A percentile compares a stretch with the other conserved stretches of the same genome.
Evolutionary conservation across 1,140 invertebrate species (phyloP).

Genomic region (Drosophila fuyamai): DNA sequence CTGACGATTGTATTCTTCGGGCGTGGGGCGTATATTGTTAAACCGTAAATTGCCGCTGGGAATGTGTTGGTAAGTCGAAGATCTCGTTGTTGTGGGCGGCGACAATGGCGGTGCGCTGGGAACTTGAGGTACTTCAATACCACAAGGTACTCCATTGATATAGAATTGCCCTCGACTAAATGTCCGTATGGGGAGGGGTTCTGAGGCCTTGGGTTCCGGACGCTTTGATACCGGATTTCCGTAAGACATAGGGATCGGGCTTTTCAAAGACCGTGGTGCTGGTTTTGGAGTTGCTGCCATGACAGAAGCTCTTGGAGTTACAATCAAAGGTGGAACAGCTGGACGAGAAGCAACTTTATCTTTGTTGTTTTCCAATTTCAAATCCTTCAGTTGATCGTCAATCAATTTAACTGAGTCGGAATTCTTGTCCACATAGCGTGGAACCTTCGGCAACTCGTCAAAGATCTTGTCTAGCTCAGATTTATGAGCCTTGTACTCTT

Average conservation of each 20-base stretch:
- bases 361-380: conserved; percentile 17
- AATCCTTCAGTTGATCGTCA: conserved; percentile 25
- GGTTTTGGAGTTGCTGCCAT: background rate
- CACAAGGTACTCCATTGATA: conserved; percentile 18
- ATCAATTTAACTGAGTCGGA: conserved; percentile 31
- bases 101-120: conserved; percentile 11
- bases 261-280: background rate
- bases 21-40: background rate
- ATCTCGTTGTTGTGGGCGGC: background rate
- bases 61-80: conserved; percentile 29
- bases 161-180: background rate
- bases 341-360: background rate
- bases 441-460: conserved; percentile 62
- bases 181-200: background rate
- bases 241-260: too few species aligned
- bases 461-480: conserved; percentile 56
- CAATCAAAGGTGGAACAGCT: background rate
- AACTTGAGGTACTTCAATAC: background rate
- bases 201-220: background rate
- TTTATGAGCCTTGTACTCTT: conserved; percentile 2
- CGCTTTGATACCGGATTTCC: background rate
- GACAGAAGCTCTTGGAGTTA: background rate
- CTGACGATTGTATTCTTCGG: conserved; percentile 19
- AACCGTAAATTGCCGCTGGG: conserved; percentile 34
- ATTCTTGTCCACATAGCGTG: conserved; percentile 36